Evolutionary conservation across 30 jellyfish, hydroid and myxozoan species (phyloP), one percentile per base, ranked within the genome.

Genomic region (Chrysaora quinquecirrha): DNA sequence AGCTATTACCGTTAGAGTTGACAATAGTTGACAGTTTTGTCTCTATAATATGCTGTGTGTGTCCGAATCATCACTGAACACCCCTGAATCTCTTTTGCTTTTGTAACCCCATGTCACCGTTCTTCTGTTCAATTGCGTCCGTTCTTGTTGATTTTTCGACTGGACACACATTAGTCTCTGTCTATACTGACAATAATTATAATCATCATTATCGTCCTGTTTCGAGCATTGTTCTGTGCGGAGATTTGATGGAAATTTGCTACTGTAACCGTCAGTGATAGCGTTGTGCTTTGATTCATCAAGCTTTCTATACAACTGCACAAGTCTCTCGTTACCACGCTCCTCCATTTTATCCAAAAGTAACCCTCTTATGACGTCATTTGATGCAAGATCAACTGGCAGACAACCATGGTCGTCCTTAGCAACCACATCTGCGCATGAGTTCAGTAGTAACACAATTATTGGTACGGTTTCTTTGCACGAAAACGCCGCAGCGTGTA

Each of bases 371-470:
- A 75, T 58, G n/a, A 20, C 77, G 52, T 49, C 20, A 35, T 64
- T 35, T 27, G 68, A 71, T 9, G 95, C 80, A 9, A 85, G 56
- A 65, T 85, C 95, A 1, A 85, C 64, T 0, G 95, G 88, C 61
- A 73, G 67, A 38, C 95, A 85, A 1, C 95, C 95, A 35, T 68
- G 85, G 49, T 75, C 89, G 49, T 85, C 95, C 79, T 65, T 68
- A 18, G 95, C 88, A 27, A 25, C 35, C 7, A 85, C 89, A 30
- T 73, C 77, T 1, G 95, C 95, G 72, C 88, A 85, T 16, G 87
- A 85, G 34, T 64, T 85, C 62, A 85, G 48, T 18, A 85, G 66
- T 66, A 85, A 52, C 16, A 50, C 18, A 18, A 68, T 31, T 30
- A 85, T 32, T 12, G 81, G 2, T 47, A 47, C 21, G 73, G 50